These are phyloP conservation scores for Lepidurus apus DNA, from an alignment of 1,140 invertebrate genomes.

Conservation along the genomic window DNA sequence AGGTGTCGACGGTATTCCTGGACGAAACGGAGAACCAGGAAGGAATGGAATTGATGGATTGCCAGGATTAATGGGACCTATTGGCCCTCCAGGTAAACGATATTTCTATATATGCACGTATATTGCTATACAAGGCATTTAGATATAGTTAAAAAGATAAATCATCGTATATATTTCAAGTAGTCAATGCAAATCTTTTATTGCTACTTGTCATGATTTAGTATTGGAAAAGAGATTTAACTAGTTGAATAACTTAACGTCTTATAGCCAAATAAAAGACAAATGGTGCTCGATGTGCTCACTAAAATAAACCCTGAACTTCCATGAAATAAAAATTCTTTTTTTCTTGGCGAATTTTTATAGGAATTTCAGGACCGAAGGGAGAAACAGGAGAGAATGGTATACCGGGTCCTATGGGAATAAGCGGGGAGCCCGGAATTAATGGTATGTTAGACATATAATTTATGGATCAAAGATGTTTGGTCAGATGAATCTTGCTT, in stretches of 20 bases:
- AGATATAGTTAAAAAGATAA: too few species aligned
- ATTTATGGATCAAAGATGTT: constrained; percentile 16
- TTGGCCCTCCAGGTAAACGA: background rate
- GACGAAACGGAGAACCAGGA: constrained; percentile 3
- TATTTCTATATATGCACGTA: background rate
- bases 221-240: too few species aligned
- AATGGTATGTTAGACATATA: background rate
- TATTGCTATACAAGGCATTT: too few species aligned
- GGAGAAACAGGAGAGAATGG: background rate
- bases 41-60: constrained; percentile 4
- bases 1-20: constrained; percentile 6
- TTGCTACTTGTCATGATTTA: too few species aligned
- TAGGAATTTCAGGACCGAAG: background rate
- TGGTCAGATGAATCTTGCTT: background rate
- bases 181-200: too few species aligned
- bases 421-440: background rate
- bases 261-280: too few species aligned
- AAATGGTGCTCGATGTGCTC: too few species aligned
- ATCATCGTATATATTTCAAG: too few species aligned
- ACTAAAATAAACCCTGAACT: too few species aligned
- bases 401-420: background rate
- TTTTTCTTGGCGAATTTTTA: background rate
- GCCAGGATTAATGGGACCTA: constrained; percentile 4
- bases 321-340: background rate
- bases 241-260: too few species aligned